Evolutionary conservation across 2,888 invertebrate species (phyloP).

Genomic region (Agrilus cyanescens): DNA sequence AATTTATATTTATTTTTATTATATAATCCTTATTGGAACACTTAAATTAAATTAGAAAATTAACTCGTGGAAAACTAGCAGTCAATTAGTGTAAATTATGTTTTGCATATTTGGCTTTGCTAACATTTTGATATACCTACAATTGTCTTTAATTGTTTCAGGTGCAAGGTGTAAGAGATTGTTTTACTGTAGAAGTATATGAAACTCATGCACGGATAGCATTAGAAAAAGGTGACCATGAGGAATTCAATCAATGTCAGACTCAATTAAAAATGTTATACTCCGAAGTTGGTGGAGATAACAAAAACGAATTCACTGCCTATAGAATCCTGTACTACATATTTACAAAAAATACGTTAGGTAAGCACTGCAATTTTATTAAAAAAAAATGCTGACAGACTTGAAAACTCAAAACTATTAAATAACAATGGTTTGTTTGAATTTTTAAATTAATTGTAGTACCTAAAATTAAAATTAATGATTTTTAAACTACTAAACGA

Average conservation of each 20-base stretch:
- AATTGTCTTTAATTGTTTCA: constrained; percentile 29
- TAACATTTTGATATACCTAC: background rate
- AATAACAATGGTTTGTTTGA: too few species aligned
- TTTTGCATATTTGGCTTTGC: too few species aligned
- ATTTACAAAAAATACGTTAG: constrained; percentile 93
- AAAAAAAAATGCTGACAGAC: too few species aligned
- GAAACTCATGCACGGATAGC: constrained; percentile 98
- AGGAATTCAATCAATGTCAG: constrained; percentile 99
- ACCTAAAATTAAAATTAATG: too few species aligned
- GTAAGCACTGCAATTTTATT: constrained; percentile 43
- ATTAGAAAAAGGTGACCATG: constrained; percentile 94
- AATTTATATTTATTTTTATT: too few species aligned
- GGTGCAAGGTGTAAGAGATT: constrained; percentile 92
- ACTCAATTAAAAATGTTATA: constrained; percentile 95
- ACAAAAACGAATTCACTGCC: constrained; percentile 87
- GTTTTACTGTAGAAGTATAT: constrained; percentile 94
- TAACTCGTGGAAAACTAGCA: too few species aligned
- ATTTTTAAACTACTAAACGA: too few species aligned
- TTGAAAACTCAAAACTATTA: too few species aligned
- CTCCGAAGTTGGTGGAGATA: constrained; percentile 59
- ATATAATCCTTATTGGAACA: too few species aligned
- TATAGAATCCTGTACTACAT: constrained; percentile 96
- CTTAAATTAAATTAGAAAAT: too few species aligned
- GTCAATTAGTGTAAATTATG: too few species aligned
- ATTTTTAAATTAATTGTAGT: too few species aligned